Conservation (phyloP, 2,113 vertebrate species). For the Rafetus swinhoei region DNA sequence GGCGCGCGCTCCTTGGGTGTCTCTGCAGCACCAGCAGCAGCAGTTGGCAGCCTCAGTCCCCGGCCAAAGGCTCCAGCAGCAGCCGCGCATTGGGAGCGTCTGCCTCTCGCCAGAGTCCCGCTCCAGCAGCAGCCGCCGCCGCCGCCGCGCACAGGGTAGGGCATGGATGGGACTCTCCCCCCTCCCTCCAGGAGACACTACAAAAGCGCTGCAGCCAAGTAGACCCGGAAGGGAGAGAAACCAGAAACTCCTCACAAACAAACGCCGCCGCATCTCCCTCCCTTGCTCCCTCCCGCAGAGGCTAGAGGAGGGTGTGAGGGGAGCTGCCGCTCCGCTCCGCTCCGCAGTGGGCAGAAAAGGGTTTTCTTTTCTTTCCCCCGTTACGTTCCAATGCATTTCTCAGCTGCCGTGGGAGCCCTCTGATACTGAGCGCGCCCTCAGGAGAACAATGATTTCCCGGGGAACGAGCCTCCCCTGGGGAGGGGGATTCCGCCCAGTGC, state of each 20-base stretch:
- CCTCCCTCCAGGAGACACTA: slow-evolving; percentile 46
- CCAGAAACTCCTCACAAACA: slow-evolving; percentile 40
- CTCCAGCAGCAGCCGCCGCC: background rate
- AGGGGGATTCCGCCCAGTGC: slow-evolving; percentile 29
- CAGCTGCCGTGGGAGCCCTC: background rate
- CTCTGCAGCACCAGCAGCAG: background rate
- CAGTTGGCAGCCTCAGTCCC: background rate
- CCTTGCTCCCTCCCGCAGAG: background rate
- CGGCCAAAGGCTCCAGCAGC: background rate
- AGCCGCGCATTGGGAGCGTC: background rate
- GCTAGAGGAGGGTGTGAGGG: background rate
- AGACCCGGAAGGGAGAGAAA: slow-evolving; percentile 35
- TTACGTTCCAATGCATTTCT: slow-evolving; percentile 51
- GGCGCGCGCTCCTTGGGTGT: background rate
- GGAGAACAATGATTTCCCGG: slow-evolving; percentile 48
- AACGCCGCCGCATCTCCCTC: slow-evolving; percentile 46
- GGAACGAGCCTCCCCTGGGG: background rate
- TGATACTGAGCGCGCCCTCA: slow-evolving; percentile 18
- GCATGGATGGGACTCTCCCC: slow-evolving; percentile 28
- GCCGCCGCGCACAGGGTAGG: background rate
- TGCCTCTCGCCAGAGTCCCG: background rate
- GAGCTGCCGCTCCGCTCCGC: too few relatives aligned
- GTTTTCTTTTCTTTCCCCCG: background rate
- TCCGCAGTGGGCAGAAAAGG: too few relatives aligned
- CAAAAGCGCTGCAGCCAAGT: slow-evolving; percentile 37